Conservation (phyloP, 2,888 invertebrate species). For the Ochropleura leucogaster region DNA sequence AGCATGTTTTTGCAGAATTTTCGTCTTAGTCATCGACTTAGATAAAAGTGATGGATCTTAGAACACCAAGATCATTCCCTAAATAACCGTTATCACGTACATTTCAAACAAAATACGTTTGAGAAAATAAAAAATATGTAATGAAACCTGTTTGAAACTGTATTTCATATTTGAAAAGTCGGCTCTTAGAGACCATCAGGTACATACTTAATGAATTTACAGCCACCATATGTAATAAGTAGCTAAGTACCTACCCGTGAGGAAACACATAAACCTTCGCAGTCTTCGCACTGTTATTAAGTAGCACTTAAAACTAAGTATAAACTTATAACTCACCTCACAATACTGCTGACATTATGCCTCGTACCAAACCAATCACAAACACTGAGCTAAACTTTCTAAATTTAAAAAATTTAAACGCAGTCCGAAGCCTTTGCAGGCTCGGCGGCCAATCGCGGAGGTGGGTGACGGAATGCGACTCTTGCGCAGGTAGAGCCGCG, state of each 20-base stretch:
- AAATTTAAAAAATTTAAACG: slow-evolving; percentile 77
- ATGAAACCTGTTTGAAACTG: background rate
- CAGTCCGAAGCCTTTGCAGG: slow-evolving; percentile 81
- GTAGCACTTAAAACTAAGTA: slow-evolving; percentile 34
- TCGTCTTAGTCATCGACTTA: slow-evolving; percentile 70
- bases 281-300: slow-evolving; percentile 25
- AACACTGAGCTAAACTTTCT: slow-evolving; percentile 81
- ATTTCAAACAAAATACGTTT: background rate
- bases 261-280: slow-evolving; percentile 31
- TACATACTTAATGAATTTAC: slow-evolving; percentile 22
- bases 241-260: slow-evolving; percentile 63
- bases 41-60: slow-evolving; percentile 62
- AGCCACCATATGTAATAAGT: slow-evolving; percentile 28
- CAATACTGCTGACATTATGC: slow-evolving; percentile 69
- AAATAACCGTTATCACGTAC: slow-evolving; percentile 9
- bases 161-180: slow-evolving; percentile 5
- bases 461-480: slow-evolving; percentile 88
- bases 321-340: slow-evolving; percentile 63
- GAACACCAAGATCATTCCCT: slow-evolving; percentile 8
- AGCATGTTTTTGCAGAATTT: slow-evolving; percentile 50
- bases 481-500: slow-evolving; percentile 86
- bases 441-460: slow-evolving; percentile 84
- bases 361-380: slow-evolving; percentile 67
- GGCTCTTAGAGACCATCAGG: background rate
- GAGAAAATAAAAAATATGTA: too few relatives aligned